A percentile compares a stretch with the other conserved stretches of the same genome.
Conservation (phyloP, 2,797 vertebrate species). For the Oceanodroma leucorhoa region DNA sequence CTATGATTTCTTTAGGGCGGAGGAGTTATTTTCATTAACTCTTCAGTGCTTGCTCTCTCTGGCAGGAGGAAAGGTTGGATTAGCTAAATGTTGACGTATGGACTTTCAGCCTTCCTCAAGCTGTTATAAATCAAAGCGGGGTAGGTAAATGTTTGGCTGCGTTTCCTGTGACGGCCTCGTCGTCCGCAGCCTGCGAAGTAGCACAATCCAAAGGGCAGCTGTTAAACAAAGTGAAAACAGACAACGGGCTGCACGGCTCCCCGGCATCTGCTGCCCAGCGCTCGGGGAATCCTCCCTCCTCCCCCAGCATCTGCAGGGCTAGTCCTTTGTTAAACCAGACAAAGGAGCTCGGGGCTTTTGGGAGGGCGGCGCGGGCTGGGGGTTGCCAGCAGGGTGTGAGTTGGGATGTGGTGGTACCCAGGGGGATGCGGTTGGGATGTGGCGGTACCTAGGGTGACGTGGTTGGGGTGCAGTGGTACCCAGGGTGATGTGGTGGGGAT, state of each 20-base stretch:
- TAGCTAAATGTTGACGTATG: background rate
- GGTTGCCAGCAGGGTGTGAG: background rate
- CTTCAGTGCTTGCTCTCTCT: background rate
- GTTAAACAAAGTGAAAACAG: conserved; percentile 67
- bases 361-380: rapidly evolving
- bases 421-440: rapidly evolving
- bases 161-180: background rate
- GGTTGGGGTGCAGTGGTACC: background rate
- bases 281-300: background rate
- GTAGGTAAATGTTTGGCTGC: conserved; percentile 3
- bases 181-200: conserved; percentile 2
- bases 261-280: conserved; percentile 1
- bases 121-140: conserved; percentile 44
- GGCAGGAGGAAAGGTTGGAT: conserved; percentile 53
- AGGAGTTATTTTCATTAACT: conserved; percentile 37
- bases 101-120: background rate
- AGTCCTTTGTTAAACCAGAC: background rate
- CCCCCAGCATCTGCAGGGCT: background rate
- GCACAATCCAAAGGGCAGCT: conserved; percentile 52
- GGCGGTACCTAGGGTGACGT: background rate
- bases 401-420: background rate
- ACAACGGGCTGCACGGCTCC: background rate
- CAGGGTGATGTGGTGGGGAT: rapidly evolving
- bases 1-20: conserved; percentile 11
- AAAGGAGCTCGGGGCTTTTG: background rate